Conservation (phyloP, 2,888 invertebrate genomes). For the Drosophila mulleri region DNA sequence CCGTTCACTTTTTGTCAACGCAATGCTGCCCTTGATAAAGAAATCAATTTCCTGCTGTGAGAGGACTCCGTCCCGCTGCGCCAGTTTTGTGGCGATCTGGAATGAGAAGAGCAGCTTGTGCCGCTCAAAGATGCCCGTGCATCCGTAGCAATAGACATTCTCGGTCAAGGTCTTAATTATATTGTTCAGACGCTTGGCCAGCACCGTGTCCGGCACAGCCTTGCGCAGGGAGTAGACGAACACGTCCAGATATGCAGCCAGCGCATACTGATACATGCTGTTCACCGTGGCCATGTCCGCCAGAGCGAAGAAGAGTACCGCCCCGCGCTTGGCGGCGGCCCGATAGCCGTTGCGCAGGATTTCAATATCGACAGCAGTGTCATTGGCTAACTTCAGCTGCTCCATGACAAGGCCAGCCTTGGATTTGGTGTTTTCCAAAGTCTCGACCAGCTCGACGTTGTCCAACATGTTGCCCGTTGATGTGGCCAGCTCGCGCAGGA, state of each 20-base stretch:
- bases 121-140: conserved; percentile 95
- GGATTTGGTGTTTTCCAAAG: conserved; percentile 94
- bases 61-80: conserved; percentile 89
- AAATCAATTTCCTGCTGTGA: conserved; percentile 92
- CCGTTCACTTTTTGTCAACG: conserved; percentile 90
- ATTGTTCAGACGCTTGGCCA: conserved; percentile 90
- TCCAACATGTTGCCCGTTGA: conserved; percentile 97
- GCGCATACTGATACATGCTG: conserved; percentile 96
- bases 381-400: conserved; percentile 91
- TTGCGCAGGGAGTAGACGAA: conserved; percentile 93
- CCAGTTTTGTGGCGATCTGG: conserved; percentile 94
- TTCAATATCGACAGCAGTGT: conserved; percentile 93
- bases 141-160: conserved; percentile 96
- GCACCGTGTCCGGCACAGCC: conserved; percentile 92
- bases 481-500: conserved; percentile 93
- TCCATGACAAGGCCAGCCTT: conserved; percentile 93
- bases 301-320: conserved; percentile 95
- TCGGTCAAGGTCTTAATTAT: conserved; percentile 94
- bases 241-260: conserved; percentile 93
- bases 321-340: conserved; percentile 93
- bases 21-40: conserved; percentile 94
- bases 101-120: conserved; percentile 96
- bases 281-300: conserved; percentile 95
- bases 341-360: conserved; percentile 93
- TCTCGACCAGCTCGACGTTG: conserved; percentile 93